Base-by-base conservation (phyloP, 2,888 invertebrate species). In the Andrena fulva region DNA sequence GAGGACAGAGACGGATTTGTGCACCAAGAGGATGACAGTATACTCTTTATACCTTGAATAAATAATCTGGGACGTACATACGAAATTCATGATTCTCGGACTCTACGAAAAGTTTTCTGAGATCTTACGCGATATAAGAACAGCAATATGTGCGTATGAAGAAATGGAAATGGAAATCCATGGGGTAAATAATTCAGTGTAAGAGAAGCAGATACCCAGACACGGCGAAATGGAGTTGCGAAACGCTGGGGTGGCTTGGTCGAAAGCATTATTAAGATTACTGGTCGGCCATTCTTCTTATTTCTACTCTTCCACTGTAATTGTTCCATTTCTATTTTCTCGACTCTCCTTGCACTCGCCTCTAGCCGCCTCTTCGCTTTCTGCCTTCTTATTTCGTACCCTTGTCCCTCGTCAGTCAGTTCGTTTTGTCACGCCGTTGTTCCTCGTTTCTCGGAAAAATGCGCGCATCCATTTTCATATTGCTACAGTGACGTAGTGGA, bases 241-340 rank as follows among this genome's bases (percentile, higher is more conserved):
- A 68, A 66, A 62, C 72, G 52, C 50, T 54, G 35, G 56, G 82
- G 69, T 78, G 74, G 73, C 85, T 85, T 81, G 82, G 82, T 74
- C 77, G 80, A 84, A 76, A 81, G 83, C 85, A 85, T 90, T 89
- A 89, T 90, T 89, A 86, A 86, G 85, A 85, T 87, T 85, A 84
- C 81, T 74, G 71, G 77, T 64, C 31, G 73, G 64, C 72, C 70
- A 63, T 76, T 81, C 69, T 66, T 73, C 69, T 68, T 77, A 62
- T 27, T 76, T 80, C 67, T 76, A 29, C 66, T 72, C 60, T 62
- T 54, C 67, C 70, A 33, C 10, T 52, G 77, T 82, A 85, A 73
- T 82, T 87, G 60, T 35, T 73, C 66, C 60, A 56, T 35, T 66
- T 60, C 70, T 52, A 66, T 73, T 68, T 64, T 68, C 29, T 64